A percentile compares a stretch with the other conserved stretches of the same genome.
Evolutionary conservation across 1,140 invertebrate species (phyloP).

Genomic region (Conus betulinus): DNA sequence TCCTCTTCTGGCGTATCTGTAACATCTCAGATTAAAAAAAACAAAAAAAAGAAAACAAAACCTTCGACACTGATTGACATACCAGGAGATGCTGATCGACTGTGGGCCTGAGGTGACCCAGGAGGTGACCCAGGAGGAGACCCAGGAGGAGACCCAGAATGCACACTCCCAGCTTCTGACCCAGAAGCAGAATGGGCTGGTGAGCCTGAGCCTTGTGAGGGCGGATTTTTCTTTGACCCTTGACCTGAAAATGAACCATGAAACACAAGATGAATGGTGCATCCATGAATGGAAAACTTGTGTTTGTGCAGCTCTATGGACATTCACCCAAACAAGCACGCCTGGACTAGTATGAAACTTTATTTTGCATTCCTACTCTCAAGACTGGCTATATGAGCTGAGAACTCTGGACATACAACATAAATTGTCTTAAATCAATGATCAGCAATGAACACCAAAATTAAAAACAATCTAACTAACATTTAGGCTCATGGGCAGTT

Average conservation of each 20-base stretch:
- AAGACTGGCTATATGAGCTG: not conserved
- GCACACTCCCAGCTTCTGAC: constrained; percentile 22
- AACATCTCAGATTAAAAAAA: not conserved
- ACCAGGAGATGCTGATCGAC: constrained; percentile 11
- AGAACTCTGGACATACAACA: too few species aligned
- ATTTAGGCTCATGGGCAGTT: too few species aligned
- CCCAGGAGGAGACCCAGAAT: constrained; percentile 31
- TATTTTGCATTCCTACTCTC: not conserved
- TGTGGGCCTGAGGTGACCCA: constrained; percentile 20
- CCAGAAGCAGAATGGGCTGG: constrained; percentile 9
- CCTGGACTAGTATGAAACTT: too few species aligned
- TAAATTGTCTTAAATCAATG: too few species aligned
- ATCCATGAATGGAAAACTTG: not conserved
- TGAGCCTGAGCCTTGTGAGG: constrained; percentile 11
- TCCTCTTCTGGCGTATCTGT: too few species aligned
- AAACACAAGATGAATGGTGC: not conserved
- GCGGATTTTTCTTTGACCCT: constrained; percentile 6
- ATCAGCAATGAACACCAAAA: too few species aligned
- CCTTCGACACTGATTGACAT: not conserved
- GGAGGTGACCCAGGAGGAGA: constrained; percentile 1
- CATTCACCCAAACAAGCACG: too few species aligned
- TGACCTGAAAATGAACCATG: not conserved
- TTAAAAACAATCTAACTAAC: too few species aligned
- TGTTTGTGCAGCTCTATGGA: not conserved
- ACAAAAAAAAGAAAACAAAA: not conserved